Percentiles rank a stretch among this genome's conserved stretches.
These are phyloP conservation scores for fruit fly (Drosophila melanogaster) DNA, from an alignment of 1,140 invertebrate genomes.

Conservation along the genomic window Release_6_plus_ISO1_MT NC_004354.4:10560501-10561000, in stretches of 20 bases:
- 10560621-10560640: too few relatives aligned
- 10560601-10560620: not conserved
- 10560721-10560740: too few relatives aligned
- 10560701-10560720: not conserved
- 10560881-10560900: slow-evolving; percentile 81
- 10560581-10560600: not conserved
- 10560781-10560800: not conserved
- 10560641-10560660: too few relatives aligned
- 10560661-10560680: not conserved
- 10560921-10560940: slow-evolving; percentile 44
- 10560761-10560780: not conserved
- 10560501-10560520: not conserved
- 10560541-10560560: not conserved
- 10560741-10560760: not conserved
- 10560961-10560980: slow-evolving; percentile 60
- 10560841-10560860: slow-evolving; percentile 15
- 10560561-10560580: not conserved
- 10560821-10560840: not conserved
- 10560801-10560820: slow-evolving; percentile 3
- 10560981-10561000: slow-evolving; percentile 51
- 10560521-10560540: not conserved
- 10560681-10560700: not conserved
- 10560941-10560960: slow-evolving; percentile 21
- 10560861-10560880: slow-evolving; percentile 50
- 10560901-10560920: slow-evolving; percentile 77